A percentile compares a stretch with the other conserved stretches of the same genome.
Conservation (phyloP, 2,113 vertebrate genomes). For the Proteles cristata region DNA sequence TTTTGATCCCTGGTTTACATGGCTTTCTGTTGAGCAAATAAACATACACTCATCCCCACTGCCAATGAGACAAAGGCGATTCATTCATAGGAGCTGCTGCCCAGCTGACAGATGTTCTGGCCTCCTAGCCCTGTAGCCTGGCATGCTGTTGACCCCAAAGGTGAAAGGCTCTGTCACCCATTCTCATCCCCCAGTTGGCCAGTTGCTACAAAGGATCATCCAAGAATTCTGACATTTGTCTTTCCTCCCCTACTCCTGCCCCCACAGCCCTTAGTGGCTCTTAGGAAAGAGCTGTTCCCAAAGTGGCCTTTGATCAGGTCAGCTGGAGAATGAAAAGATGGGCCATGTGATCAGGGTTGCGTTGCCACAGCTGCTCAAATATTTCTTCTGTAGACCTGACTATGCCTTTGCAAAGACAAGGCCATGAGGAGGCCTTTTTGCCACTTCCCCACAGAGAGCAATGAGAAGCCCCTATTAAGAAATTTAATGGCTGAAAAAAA, state of each 20-base stretch:
- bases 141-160: slow-evolving; percentile 22
- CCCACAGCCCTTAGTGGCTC: slow-evolving; percentile 66
- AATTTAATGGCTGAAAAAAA: background rate
- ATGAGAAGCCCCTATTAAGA: background rate
- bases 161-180: slow-evolving; percentile 3
- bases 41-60: background rate
- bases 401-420: background rate
- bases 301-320: slow-evolving; percentile 43
- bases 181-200: slow-evolving; percentile 46
- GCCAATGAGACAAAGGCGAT: slow-evolving; percentile 35
- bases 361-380: background rate
- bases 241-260: slow-evolving; percentile 73
- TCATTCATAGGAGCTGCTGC: slow-evolving; percentile 31
- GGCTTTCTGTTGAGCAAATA: slow-evolving; percentile 64
- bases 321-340: slow-evolving; percentile 4
- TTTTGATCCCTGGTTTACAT: slow-evolving; percentile 36
- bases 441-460: background rate
- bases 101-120: slow-evolving; percentile 58
- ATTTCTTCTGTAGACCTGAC: slow-evolving; percentile 12
- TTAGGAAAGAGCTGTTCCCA: slow-evolving; percentile 46
- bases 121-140: background rate
- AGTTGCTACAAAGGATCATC: slow-evolving; percentile 45
- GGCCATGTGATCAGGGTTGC: background rate
- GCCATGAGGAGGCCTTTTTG: background rate
- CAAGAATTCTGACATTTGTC: slow-evolving; percentile 81